Evolutionary conservation across 2,888 invertebrate species (phyloP).

Genomic region (Drosophila helvetica): DNA sequence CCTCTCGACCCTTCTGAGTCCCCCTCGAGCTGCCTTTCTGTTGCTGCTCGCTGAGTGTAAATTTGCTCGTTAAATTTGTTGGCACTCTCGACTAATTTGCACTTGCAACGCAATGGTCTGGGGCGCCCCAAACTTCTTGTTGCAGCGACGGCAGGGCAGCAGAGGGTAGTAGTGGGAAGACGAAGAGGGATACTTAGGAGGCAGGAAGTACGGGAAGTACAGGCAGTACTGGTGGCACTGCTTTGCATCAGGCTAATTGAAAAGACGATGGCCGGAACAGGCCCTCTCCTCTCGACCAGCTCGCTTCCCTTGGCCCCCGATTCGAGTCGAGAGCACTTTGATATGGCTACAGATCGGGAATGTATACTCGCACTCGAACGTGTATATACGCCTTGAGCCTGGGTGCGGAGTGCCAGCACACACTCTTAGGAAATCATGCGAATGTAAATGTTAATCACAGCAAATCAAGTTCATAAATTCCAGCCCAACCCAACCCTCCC

Average conservation of each 20-base stretch:
- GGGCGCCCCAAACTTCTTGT: slow-evolving; percentile 3
- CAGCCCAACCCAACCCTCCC: too few relatives aligned
- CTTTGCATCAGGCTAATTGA: slow-evolving; percentile 65
- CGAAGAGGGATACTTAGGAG: background rate
- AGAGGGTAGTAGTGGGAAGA: background rate
- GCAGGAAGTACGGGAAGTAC: slow-evolving; percentile 1
- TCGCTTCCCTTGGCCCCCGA: too few relatives aligned
- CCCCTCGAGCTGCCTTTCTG: slow-evolving; percentile 19
- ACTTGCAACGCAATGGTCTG: slow-evolving; percentile 69
- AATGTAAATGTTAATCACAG: slow-evolving; percentile 37
- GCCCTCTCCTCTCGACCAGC: too few relatives aligned
- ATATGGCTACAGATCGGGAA: too few relatives aligned
- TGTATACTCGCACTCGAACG: background rate
- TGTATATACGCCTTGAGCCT: too few relatives aligned
- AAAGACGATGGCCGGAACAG: slow-evolving; percentile 61
- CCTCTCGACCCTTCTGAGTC: too few relatives aligned
- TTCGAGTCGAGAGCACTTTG: too few relatives aligned
- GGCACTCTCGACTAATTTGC: slow-evolving; percentile 80
- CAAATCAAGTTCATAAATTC: slow-evolving; percentile 18
- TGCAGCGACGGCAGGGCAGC: slow-evolving; percentile 2
- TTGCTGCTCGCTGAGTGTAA: slow-evolving; percentile 67
- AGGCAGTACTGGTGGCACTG: background rate
- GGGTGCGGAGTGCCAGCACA: too few relatives aligned
- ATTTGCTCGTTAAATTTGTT: slow-evolving; percentile 80
- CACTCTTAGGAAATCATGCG: too few relatives aligned